Conservation (phyloP, 2,888 invertebrate species). For the Idaea aversata region DNA sequence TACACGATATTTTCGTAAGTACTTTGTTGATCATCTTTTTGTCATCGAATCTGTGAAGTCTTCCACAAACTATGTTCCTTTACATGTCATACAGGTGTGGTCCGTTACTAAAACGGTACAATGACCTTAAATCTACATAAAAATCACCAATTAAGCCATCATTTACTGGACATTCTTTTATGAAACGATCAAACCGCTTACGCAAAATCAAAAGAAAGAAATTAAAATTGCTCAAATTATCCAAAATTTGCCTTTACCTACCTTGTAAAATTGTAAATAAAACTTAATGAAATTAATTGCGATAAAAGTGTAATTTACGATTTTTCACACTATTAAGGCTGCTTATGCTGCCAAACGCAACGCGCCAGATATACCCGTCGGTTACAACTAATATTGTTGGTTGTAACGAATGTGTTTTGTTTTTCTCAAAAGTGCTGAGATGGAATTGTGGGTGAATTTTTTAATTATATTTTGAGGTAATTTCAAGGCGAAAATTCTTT, state of each 20-base stretch:
- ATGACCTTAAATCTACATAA: not conserved
- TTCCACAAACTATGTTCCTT: not conserved
- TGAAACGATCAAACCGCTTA: not conserved
- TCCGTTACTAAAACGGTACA: not conserved
- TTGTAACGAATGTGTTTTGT: too few species aligned
- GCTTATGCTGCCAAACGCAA: too few species aligned
- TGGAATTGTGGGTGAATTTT: too few species aligned
- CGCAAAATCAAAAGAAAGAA: not conserved
- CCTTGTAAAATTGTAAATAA: not conserved
- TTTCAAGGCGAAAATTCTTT: too few species aligned
- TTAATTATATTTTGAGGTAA: too few species aligned
- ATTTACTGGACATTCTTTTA: not conserved
- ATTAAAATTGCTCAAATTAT: conserved; percentile 3
- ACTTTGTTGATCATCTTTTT: not conserved
- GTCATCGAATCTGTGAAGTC: not conserved
- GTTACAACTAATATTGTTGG: too few species aligned
- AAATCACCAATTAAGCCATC: not conserved
- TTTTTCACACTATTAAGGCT: not conserved
- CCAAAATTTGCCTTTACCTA: conserved; percentile 2
- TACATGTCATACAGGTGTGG: not conserved
- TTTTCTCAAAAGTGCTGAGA: too few species aligned
- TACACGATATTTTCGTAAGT: not conserved
- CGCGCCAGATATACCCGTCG: too few species aligned
- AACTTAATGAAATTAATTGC: not conserved
- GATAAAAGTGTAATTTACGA: not conserved